phyloP scores from a whole-genome alignment of 2,113 vertebrate genomes.

The Passer domesticus region DNA sequence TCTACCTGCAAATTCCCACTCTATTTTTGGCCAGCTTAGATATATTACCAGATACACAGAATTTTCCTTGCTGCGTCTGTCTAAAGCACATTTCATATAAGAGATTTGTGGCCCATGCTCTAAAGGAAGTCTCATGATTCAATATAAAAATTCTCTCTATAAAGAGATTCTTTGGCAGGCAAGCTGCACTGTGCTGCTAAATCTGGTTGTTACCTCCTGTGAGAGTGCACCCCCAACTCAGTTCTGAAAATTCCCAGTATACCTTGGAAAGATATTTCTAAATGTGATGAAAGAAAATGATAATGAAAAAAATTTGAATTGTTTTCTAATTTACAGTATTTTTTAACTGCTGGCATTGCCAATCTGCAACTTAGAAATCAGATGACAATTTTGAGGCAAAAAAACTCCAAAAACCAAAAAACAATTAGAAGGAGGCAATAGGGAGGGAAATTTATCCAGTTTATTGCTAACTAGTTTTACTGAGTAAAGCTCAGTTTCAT shows the following conservation, averaged over 20 bases:
- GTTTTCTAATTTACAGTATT: not conserved
- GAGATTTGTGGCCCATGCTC: not conserved
- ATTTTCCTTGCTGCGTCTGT: slow-evolving; percentile 6
- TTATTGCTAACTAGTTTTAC: not conserved
- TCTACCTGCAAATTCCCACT: not conserved
- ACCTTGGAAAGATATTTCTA: slow-evolving; percentile 43
- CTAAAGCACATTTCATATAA: slow-evolving; percentile 1
- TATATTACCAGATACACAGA: not conserved
- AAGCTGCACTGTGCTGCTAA: slow-evolving; percentile 57
- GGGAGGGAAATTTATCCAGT: not conserved
- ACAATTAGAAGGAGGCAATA: not conserved
- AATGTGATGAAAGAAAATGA: slow-evolving; percentile 20
- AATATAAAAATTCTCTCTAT: slow-evolving; percentile 61
- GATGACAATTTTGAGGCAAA: not conserved
- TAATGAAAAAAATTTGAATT: not conserved
- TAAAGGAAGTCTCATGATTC: slow-evolving; percentile 33
- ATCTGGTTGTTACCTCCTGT: slow-evolving; percentile 58
- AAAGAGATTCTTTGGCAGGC: slow-evolving; percentile 46
- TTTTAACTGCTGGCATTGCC: not conserved
- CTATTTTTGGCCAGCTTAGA: slow-evolving; percentile 13
- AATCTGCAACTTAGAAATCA: not conserved
- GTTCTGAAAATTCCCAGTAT: slow-evolving; percentile 42
- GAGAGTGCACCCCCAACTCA: not conserved
- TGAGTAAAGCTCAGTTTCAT: not conserved
- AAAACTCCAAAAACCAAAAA: not conserved